Base-by-base conservation (phyloP, 2,888 invertebrate genomes). In the Torymus tubicola region DNA sequence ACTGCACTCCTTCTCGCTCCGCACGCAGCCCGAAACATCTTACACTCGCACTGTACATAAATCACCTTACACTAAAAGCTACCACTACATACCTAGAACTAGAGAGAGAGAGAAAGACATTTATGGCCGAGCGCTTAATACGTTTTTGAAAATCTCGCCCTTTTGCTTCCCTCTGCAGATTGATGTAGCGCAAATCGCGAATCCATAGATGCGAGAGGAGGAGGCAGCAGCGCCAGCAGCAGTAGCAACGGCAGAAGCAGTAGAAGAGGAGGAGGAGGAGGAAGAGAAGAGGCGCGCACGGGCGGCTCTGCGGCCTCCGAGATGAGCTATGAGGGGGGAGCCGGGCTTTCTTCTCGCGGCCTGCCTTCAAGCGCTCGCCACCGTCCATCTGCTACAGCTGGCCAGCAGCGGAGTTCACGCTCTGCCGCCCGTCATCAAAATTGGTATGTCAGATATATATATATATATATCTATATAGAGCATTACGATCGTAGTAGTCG, bases 321-420 rank as follows among this genome's bases (percentile, higher is more conserved):
- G 89, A 90, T 90, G 90, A 90, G 89, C 90, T 89, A 90, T 90
- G 90, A 90, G 88, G 90, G 88, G 87, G 85, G 85, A 75, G 84
- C 85, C 88, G 86, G 90, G 90, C 89, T 90, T 87, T 86, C 87
- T 90, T 87, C 86, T 90, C 42, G 42, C 42, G 88, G 90, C 90
- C 89, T 87, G 85, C 86, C 86, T 88, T 89, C 82, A 88, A 87
- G 84, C 85, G 89, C 82, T 88, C 87, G 84, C 85, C 86, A 81
- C 87, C 69, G 85, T 89, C 84, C 87, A 87, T 83, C 85, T 89
- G 83, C 86, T 89, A 81, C 89, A 88, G 85, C 85, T 88, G 85
- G 85, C 85, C 83, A 85, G 85, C 83, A 85, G 85, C 84, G 84
- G 85, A 84, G 88, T 88, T 84, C 84, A 85, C 73, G 87, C 89